phyloP scores from a whole-genome alignment of 2,113 vertebrate species.

The Oncorhynchus mykiss region DNA sequence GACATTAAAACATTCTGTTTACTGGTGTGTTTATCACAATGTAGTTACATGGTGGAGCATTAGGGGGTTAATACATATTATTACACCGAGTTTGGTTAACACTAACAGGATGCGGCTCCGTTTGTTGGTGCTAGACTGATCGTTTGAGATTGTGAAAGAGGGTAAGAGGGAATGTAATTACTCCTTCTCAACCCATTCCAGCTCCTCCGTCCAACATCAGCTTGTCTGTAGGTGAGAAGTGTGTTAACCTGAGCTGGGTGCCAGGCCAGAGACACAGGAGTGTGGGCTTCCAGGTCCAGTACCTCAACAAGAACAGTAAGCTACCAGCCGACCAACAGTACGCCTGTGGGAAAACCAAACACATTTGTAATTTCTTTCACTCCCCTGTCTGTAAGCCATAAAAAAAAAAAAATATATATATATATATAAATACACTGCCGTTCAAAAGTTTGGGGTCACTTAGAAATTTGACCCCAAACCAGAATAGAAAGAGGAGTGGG shows the following conservation, averaged over 20 bases:
- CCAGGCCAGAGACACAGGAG: constrained; percentile 77
- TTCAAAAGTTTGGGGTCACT: too few relatives aligned
- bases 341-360: too few relatives aligned
- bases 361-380: not conserved
- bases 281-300: constrained; percentile 76
- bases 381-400: not conserved
- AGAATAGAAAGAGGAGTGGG: too few relatives aligned
- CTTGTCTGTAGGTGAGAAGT: constrained; percentile 70
- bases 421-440: too few relatives aligned
- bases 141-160: too few relatives aligned
- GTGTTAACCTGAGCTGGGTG: constrained; percentile 80
- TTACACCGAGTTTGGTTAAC: not conserved
- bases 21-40: too few relatives aligned
- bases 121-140: not conserved
- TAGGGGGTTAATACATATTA: not conserved
- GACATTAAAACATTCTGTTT: too few relatives aligned
- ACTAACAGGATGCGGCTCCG: not conserved
- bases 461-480: too few relatives aligned
- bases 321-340: too few relatives aligned
- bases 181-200: constrained; percentile 18
- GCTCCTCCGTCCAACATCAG: constrained; percentile 73
- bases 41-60: too few relatives aligned
- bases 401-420: too few relatives aligned
- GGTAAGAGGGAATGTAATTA: too few relatives aligned
- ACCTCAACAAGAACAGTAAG: constrained; percentile 40